Percentiles rank a stretch among this genome's conserved stretches.
Evolutionary conservation across 2,113 vertebrate species (phyloP).

Genomic region (Erythrocercus mccallii): DNA sequence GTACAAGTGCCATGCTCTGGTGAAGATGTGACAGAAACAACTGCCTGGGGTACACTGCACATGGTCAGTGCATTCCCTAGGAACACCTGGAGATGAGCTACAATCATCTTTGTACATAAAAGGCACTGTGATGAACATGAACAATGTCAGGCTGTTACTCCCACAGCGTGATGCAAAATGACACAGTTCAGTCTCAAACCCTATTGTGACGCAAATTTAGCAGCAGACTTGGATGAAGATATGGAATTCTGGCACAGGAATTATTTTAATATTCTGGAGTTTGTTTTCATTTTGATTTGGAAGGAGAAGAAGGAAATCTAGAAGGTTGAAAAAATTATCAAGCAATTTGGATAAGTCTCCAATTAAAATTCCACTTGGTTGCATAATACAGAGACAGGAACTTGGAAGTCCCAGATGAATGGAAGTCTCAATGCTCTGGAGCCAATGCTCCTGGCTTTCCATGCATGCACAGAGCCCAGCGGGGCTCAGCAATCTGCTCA

Average conservation of each 20-base stretch:
- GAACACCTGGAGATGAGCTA: background rate
- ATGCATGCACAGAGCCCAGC: background rate
- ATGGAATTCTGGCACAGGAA: background rate
- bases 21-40: background rate
- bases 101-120: background rate
- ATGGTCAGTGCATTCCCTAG: background rate
- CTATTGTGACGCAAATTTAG: conserved; percentile 7
- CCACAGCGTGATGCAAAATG: conserved; percentile 12
- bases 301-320: conserved; percentile 9
- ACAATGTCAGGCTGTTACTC: conserved; percentile 24
- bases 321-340: conserved; percentile 41
- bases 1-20: background rate
- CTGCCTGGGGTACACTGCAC: background rate
- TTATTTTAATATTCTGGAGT: conserved; percentile 32
- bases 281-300: conserved; percentile 47
- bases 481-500: background rate
- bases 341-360: background rate
- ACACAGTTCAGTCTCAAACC: conserved; percentile 17
- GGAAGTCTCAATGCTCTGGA: background rate
- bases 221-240: background rate
- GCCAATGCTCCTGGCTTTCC: background rate
- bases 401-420: conserved; percentile 17
- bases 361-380: conserved; percentile 25
- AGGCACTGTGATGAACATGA: background rate
- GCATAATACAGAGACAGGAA: background rate